Evolutionary conservation across 2,888 invertebrate species (phyloP).

Genomic region (Diarsia brunnea): DNA sequence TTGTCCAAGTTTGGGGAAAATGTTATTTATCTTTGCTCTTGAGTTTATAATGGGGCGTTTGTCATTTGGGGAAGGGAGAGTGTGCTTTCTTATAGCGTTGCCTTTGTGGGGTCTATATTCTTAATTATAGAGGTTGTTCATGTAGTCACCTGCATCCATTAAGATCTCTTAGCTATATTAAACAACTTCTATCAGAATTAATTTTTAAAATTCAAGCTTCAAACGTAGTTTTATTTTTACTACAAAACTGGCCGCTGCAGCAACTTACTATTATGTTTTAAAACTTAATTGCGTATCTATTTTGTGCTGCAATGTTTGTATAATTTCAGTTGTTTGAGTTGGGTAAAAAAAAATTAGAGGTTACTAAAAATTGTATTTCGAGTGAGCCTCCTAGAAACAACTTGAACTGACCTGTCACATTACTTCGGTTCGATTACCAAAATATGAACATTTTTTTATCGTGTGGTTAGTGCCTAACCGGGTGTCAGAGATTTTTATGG

Average conservation of each 20-base stretch:
- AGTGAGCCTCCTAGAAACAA: too few relatives aligned
- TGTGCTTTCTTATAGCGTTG: slow-evolving; percentile 16
- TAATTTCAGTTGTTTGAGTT: not conserved
- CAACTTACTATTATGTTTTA: slow-evolving; percentile 14
- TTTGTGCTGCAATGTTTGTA: not conserved
- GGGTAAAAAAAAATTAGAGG: not conserved
- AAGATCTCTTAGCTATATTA: not conserved
- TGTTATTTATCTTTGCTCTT: slow-evolving; percentile 52
- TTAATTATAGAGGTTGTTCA: slow-evolving; percentile 14
- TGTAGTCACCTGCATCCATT: slow-evolving; percentile 5
- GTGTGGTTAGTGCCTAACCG: too few relatives aligned
- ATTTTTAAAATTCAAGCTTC: not conserved
- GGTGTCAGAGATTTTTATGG: too few relatives aligned
- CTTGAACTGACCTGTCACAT: not conserved
- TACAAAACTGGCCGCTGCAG: slow-evolving; percentile 54
- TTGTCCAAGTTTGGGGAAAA: slow-evolving; percentile 30
- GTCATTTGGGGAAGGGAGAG: slow-evolving; percentile 50
- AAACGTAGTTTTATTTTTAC: not conserved
- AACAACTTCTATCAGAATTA: not conserved
- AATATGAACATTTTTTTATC: not conserved
- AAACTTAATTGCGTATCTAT: slow-evolving; percentile 6
- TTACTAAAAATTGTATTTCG: not conserved
- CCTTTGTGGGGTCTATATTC: not conserved
- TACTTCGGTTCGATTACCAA: not conserved
- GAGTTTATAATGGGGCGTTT: slow-evolving; percentile 44